Base-by-base conservation (phyloP, 2,113 vertebrate genomes). In the Pipra filicauda region DNA sequence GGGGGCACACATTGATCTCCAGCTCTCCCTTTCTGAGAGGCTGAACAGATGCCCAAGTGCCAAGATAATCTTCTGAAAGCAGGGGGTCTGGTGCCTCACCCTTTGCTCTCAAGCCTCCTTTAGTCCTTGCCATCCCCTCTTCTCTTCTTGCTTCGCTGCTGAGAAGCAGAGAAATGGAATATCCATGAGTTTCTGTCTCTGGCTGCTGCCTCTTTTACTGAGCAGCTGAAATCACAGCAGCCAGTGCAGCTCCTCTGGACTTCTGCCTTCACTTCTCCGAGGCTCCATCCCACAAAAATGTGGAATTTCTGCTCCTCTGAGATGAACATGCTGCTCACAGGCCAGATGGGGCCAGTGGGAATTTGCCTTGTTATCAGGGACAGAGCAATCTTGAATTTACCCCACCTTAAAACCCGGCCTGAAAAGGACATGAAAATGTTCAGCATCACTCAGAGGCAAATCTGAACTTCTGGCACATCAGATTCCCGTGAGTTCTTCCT, bases 231-330 rank as follows among this genome's bases (percentile, higher is more conserved):
- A 64, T 17, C 67, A 15, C 23, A 58, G 9, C 57, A 55, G 43
- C 33, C 83, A 41, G 0, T 43, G 52, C 57, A 71, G 24, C 54
- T 80, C 23, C 37, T 73, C 71, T 51, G 58, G 57, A 8, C 41
- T 83, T 78, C 43, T 57, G 41, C 57, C 70, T 48, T 71, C 18
- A 3, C 39, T 66, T 58, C 43, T 55, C 21, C 30, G 26, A 61
- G 64, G 55, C 31, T 4, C 14, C 12, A 1, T 24, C 70, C 35
- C 61, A 43, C 65, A 20, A 0, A 7, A 23, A 43, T 5, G 48
- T 8, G 15, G 54, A 43, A 64, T 78, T 71, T 35, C 39, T 54
- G 2, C 35, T 82, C 37, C n/a, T 41, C 37, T 27, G 41, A 62
- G 35, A 11, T 10, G 19, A 70, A 8, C 49, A 11, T 12, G 21